A percentile compares a stretch with the other conserved stretches of the same genome.
Conservation (phyloP, 1,140 invertebrate species). For the Drosophila dunni region DNA sequence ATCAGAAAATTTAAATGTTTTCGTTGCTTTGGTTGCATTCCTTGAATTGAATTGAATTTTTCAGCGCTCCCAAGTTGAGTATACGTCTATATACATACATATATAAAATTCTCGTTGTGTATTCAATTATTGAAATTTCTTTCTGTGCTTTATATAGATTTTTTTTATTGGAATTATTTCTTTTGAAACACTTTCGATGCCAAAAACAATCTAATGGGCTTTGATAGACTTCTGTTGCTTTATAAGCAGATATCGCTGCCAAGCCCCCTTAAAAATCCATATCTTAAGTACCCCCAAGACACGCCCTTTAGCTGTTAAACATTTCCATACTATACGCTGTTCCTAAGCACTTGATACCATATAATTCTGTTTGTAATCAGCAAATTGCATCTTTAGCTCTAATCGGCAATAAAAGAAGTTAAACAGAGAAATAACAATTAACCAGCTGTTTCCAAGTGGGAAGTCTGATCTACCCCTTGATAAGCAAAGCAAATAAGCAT, state of each 20-base stretch:
- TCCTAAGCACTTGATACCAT: constrained; percentile 8
- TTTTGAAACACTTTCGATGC: not conserved
- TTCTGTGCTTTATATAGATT: not conserved
- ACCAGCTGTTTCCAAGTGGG: constrained; percentile 53
- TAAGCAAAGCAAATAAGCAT: constrained; percentile 71
- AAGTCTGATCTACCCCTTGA: constrained; percentile 46
- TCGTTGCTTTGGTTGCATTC: too few species aligned
- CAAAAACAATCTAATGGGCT: not conserved
- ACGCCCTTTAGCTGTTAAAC: constrained; percentile 33
- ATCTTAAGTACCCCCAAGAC: not conserved
- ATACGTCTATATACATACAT: too few species aligned
- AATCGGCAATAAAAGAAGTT: constrained; percentile 27
- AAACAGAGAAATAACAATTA: constrained; percentile 58
- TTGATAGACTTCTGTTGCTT: not conserved
- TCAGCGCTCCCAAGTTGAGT: too few species aligned
- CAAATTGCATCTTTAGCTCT: constrained; percentile 38
- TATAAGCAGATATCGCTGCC: constrained; percentile 13
- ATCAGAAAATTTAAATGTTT: too few species aligned
- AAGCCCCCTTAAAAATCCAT: constrained; percentile 1
- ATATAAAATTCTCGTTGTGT: too few species aligned
- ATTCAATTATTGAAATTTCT: not conserved
- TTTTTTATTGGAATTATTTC: not conserved
- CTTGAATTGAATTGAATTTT: too few species aligned
- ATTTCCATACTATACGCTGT: not conserved
- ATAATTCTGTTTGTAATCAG: constrained; percentile 34